Base-by-base conservation (phyloP, 2,888 invertebrate genomes). In the Apodemia zela region DNA sequence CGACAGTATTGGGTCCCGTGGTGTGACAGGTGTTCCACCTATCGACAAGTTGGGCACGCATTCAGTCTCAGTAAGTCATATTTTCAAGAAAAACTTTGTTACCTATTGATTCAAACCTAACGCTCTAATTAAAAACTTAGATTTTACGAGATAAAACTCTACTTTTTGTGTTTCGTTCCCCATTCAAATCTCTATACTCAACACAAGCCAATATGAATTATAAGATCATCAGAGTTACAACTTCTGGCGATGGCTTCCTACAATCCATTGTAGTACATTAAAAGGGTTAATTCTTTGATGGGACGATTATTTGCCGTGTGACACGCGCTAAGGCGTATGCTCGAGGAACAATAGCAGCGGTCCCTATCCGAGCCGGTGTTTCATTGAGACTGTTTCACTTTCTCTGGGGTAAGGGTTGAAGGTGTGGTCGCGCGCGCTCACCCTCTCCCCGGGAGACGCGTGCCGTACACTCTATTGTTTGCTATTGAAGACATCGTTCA, bases 361-460 rank as follows among this genome's bases (percentile, higher is more conserved):
- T 11, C 51, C 51, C 51, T 15, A 51, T 51, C 6, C 21, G 21
- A 51, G 51, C 13, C 21, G 51, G 51, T 18, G 51, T 51, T 51
- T 51, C 18, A 13, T 51, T 51, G 51, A 51, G 21, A 51, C 21
- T 51, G 21, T 25, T 51, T 51, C 51, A 51, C 51, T 51, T 51
- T 18, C 51, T 13, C 18, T 21, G 18, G 25, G 51, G 51, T 51
- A 61, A 68, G 67, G 68, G 68, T 65, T 65, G 33, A 64, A 64
- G 64, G 63, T 64, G 66, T 51, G 6, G 64, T 65, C 45, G 54
- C 60, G 45, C 35, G 47, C 57, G 65, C 18, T 38, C 25, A 1
- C 15, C 51, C 51, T 25, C 13, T 13, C n/a, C 25, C 13, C 21
- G 21, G 2, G 51, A 21, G 18, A 17, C 47, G n/a, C 47, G 47